These are phyloP conservation scores for Glaucidium brasilianum DNA, from an alignment of 2,113 vertebrate genomes.

Conservation along the genomic window DNA sequence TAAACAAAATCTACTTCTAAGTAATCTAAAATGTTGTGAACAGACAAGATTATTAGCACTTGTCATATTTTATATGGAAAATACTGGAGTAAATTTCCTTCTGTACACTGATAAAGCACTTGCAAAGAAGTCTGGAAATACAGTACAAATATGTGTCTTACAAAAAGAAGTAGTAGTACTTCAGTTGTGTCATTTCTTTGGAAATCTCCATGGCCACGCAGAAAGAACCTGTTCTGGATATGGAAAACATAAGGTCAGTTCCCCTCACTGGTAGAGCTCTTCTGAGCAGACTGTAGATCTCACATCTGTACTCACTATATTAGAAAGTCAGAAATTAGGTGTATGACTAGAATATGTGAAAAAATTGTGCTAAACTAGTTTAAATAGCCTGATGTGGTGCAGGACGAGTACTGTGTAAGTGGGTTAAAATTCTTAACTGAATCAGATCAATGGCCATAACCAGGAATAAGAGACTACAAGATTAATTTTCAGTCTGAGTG, in stretches of 20 bases:
- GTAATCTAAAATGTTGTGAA: neutral
- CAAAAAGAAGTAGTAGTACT: neutral
- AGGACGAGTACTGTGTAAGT: neutral
- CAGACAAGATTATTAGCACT: conserved; percentile 23
- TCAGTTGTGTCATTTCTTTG: neutral
- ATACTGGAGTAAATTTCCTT: neutral
- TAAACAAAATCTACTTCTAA: conserved; percentile 9
- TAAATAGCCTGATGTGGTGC: neutral
- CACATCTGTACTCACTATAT: neutral
- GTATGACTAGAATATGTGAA: neutral
- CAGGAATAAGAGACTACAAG: neutral
- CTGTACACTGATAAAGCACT: neutral
- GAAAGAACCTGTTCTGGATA: neutral
- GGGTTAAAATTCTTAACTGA: neutral
- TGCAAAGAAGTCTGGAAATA: neutral
- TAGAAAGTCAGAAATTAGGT: neutral
- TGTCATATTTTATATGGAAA: conserved; percentile 20
- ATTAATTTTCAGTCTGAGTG: neutral
- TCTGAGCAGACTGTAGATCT: neutral
- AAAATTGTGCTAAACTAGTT: neutral
- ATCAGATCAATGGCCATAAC: neutral
- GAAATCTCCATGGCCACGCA: neutral
- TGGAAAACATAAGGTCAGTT: neutral
- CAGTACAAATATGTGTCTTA: neutral
- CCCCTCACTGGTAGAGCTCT: rapidly evolving